A percentile compares a stretch with the other conserved stretches of the same genome.
Evolutionary conservation across 1,140 invertebrate species (phyloP).

Genomic region (Drosophila ambigua): DNA sequence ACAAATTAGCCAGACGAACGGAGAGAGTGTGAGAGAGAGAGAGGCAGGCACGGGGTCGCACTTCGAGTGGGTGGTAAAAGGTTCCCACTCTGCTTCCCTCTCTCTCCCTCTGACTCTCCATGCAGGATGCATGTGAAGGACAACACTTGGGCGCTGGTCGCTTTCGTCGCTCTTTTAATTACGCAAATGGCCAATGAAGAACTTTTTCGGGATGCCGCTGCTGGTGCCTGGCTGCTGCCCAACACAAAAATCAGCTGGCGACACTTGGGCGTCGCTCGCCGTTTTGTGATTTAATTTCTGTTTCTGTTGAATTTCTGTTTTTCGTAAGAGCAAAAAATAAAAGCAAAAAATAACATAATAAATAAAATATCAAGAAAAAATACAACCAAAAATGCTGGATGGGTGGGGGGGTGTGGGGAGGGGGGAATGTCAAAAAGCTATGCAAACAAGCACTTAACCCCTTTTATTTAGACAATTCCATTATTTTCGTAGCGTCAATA

Average conservation of each 20-base stretch:
- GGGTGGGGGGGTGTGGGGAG: neutral
- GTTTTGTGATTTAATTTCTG: conserved; percentile 42
- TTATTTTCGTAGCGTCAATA: conserved; percentile 70
- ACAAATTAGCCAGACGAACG: conserved; percentile 55
- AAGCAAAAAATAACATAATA: conserved; percentile 6
- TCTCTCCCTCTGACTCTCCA: no score
- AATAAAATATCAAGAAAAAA: neutral
- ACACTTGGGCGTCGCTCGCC: conserved; percentile 41
- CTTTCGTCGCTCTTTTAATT: conserved; percentile 62
- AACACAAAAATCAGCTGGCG: conserved; percentile 39
- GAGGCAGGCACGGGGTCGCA: neutral
- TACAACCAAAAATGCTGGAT: conserved; percentile 2
- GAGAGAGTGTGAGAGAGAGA: neutral
- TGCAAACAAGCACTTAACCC: conserved; percentile 79
- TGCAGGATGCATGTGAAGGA: conserved; percentile 34
- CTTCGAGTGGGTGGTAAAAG: neutral
- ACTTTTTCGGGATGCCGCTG: conserved; percentile 25
- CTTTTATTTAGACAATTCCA: conserved; percentile 76
- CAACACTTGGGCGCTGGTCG: conserved; percentile 20
- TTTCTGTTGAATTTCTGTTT: conserved; percentile 43
- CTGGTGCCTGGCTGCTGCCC: no score
- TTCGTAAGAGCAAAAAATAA: conserved; percentile 13
- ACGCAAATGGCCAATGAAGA: conserved; percentile 70
- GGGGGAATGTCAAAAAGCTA: conserved; percentile 55
- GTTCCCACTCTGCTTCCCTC: neutral